Evolutionary conservation across 92 coral and sea anemone species (phyloP).

Genomic region (Porites divaricata): DNA sequence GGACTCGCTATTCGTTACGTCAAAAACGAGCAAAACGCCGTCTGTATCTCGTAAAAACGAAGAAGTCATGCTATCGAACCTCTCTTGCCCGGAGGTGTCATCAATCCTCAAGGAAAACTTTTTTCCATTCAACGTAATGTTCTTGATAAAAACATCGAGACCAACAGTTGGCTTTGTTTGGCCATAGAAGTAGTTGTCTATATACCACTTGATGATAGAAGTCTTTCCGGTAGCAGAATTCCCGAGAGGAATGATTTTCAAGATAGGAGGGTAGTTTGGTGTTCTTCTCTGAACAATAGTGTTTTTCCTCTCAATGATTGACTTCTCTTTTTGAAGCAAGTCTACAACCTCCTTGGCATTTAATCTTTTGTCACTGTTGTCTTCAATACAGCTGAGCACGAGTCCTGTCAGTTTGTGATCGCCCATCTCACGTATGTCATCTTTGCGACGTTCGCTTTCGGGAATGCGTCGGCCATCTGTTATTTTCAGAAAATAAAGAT

Average conservation of each 20-base stretch:
- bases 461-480: neutral
- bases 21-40: constrained; percentile 9
- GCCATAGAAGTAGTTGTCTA: neutral
- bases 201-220: neutral
- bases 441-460: neutral
- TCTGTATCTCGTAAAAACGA: neutral
- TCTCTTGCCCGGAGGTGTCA: neutral
- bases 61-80: neutral
- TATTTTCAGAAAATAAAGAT: neutral
- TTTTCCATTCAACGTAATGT: neutral
- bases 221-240: neutral
- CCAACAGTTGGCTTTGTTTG: neutral
- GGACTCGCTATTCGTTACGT: neutral
- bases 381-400: neutral
- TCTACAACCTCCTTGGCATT: neutral
- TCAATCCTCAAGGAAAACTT: neutral
- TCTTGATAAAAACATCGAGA: neutral
- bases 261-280: neutral
- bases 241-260: neutral
- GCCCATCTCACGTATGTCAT: constrained; percentile 10
- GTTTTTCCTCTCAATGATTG: neutral
- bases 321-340: neutral
- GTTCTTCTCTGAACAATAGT: neutral
- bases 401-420: neutral
- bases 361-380: neutral